A percentile compares a stretch with the other conserved stretches of the same genome.
These are phyloP conservation scores for Hirundo rustica DNA, from an alignment of 2,797 vertebrate species.

Conservation along the genomic window DNA sequence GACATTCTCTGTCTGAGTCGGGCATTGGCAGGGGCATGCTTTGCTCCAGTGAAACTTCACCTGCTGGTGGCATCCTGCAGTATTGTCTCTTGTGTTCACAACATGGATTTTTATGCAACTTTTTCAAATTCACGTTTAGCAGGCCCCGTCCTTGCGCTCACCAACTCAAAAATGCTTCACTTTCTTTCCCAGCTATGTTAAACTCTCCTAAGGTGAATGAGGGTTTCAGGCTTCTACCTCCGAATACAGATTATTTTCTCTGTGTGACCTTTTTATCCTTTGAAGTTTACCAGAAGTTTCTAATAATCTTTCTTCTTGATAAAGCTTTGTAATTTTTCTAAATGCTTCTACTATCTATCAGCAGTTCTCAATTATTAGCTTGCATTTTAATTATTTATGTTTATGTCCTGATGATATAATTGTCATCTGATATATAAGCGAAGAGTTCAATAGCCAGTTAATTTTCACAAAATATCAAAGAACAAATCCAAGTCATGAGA, in stretches of 20 bases:
- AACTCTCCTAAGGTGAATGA: background rate
- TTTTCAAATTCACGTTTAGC: background rate
- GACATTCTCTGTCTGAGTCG: background rate
- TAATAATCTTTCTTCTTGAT: background rate
- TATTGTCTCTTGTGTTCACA: background rate
- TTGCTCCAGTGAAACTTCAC: background rate
- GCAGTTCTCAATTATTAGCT: background rate
- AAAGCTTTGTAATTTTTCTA: background rate
- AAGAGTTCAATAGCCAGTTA: background rate
- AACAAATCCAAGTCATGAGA: background rate
- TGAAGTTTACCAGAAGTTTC: background rate
- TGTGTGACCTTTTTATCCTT: background rate
- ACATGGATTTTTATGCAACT: background rate
- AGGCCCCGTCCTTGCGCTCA: background rate
- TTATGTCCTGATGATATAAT: background rate
- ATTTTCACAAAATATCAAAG: background rate
- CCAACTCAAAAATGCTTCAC: rapidly evolving
- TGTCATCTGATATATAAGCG: background rate
- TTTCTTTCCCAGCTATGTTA: background rate
- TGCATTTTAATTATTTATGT: background rate
- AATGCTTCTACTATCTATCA: background rate
- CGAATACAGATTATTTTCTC: background rate
- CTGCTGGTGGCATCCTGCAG: background rate
- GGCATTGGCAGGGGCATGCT: rapidly evolving
- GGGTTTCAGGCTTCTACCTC: background rate